Conservation (phyloP, 2,888 invertebrate species). For the Ischnus inquisitorius region DNA sequence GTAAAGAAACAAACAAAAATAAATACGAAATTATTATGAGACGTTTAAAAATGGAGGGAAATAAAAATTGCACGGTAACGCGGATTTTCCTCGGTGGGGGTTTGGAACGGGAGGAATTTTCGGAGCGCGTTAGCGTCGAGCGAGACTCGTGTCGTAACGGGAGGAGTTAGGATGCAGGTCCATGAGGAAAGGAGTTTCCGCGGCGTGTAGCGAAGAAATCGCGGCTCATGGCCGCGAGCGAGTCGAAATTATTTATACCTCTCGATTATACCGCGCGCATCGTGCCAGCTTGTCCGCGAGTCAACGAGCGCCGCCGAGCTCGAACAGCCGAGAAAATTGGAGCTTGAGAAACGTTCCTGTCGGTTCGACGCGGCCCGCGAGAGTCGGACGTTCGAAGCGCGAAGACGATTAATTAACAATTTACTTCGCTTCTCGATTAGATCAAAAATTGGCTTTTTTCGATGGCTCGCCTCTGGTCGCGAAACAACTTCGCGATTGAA, state of each 20-base stretch:
- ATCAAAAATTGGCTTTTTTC: neutral
- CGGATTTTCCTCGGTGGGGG: neutral
- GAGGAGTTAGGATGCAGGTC: conserved; percentile 66
- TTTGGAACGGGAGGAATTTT: neutral
- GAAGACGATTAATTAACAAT: conserved; percentile 41
- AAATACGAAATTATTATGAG: neutral
- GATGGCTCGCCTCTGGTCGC: neutral
- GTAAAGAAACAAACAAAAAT: neutral
- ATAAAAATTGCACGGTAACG: neutral
- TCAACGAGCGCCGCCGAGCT: conserved; percentile 23
- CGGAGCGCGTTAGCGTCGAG: neutral
- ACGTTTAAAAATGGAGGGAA: neutral
- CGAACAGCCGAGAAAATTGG: conserved; percentile 2
- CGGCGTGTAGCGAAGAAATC: conserved; percentile 67
- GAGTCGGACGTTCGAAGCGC: neutral
- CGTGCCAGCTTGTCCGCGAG: conserved; percentile 62
- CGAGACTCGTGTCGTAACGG: conserved; percentile 74
- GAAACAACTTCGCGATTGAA: neutral
- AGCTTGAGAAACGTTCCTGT: conserved; percentile 37
- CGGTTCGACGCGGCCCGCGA: neutral
- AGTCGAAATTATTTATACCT: conserved; percentile 82
- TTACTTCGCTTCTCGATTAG: neutral
- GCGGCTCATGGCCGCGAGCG: conserved; percentile 77
- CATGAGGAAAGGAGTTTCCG: conserved; percentile 34
- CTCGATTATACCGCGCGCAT: conserved; percentile 79